Evolutionary conservation across 2,888 invertebrate species (phyloP).

Genomic region (Drosophila subquinaria): DNA sequence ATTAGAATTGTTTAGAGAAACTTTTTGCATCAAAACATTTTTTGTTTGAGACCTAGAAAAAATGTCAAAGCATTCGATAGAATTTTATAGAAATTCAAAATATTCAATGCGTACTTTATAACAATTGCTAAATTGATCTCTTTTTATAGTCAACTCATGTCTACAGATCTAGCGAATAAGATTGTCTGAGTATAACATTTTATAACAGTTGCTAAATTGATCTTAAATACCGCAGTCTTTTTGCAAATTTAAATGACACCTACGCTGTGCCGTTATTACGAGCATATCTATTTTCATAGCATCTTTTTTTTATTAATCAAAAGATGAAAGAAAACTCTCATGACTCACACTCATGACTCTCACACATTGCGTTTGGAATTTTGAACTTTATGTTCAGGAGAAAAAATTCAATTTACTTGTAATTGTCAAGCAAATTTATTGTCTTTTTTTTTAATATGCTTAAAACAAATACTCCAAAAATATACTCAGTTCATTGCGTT

Average conservation of each 20-base stretch:
- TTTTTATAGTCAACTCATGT: not conserved
- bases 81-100: too few relatives aligned
- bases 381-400: not conserved
- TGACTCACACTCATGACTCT: not conserved
- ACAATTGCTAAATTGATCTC: not conserved
- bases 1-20: too few relatives aligned
- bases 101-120: too few relatives aligned
- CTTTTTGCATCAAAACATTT: too few relatives aligned
- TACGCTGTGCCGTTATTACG: slow-evolving; percentile 11
- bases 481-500: not conserved
- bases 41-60: too few relatives aligned
- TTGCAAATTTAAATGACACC: slow-evolving; percentile 22
- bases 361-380: not conserved
- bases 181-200: not conserved
- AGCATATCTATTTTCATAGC: not conserved
- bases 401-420: not conserved
- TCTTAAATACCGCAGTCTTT: slow-evolving; percentile 8
- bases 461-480: not conserved
- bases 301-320: not conserved
- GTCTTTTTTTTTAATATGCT: too few relatives aligned
- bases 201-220: slow-evolving; percentile 16
- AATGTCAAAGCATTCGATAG: too few relatives aligned
- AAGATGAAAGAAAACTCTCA: slow-evolving; percentile 9
- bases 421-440: slow-evolving; percentile 14
- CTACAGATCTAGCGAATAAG: slow-evolving; percentile 5